Evolutionary conservation across 2,888 invertebrate species (phyloP).

Genomic region (Girardia tigrina): DNA sequence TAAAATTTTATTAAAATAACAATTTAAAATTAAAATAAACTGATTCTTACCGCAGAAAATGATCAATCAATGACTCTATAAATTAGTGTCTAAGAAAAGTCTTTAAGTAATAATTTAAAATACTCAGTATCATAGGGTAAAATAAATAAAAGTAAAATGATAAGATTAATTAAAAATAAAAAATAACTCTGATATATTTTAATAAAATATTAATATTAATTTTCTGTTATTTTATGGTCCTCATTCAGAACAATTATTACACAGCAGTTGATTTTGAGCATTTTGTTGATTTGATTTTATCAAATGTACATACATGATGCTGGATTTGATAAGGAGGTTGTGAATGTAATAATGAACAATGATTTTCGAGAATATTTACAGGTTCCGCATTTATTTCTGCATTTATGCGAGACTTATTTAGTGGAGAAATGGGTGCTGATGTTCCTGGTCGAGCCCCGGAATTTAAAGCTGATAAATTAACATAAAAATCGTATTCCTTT

Average conservation of each 20-base stretch:
- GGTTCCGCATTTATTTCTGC: background rate
- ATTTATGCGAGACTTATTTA: background rate
- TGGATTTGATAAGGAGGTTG: slow-evolving; percentile 14
- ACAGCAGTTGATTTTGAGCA: slow-evolving; percentile 20
- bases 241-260: background rate
- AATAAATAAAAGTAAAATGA: too few species aligned
- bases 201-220: slow-evolving; percentile 11
- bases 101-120: too few species aligned
- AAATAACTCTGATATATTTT: slow-evolving; percentile 23
- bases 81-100: too few species aligned
- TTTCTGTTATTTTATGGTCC: background rate
- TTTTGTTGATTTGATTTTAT: background rate
- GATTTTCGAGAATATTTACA: background rate
- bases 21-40: too few species aligned
- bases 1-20: too few species aligned
- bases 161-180: background rate
- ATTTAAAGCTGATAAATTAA: background rate
- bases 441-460: background rate
- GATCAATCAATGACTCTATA: too few species aligned
- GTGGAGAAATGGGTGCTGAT: background rate
- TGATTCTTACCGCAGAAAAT: too few species aligned
- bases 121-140: too few species aligned
- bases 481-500: background rate
- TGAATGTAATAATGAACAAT: background rate
- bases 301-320: slow-evolving; percentile 18